Conservation (phyloP, 2,888 invertebrate genomes). For the Tetheella fluctuosa region DNA sequence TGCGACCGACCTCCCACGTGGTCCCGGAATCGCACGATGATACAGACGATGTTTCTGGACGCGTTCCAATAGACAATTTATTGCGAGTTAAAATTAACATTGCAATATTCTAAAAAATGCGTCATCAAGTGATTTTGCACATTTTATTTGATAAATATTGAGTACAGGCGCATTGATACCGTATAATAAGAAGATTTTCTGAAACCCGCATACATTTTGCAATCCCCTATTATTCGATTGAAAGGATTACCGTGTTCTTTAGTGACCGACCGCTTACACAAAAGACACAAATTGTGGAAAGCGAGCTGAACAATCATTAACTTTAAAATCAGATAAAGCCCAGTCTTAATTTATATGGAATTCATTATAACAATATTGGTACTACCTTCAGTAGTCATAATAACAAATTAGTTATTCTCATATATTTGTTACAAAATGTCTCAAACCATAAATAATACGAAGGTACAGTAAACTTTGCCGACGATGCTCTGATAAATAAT, state of each 20-base stretch:
- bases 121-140: conserved; percentile 54
- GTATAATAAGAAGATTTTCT: conserved; percentile 40
- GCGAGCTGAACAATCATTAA: conserved; percentile 36
- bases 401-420: too few relatives aligned
- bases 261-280: conserved; percentile 46
- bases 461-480: not conserved
- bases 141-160: conserved; percentile 31
- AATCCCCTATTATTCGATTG: conserved; percentile 69
- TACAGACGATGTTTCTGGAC: conserved; percentile 58
- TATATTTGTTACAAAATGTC: not conserved
- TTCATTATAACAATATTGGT: too few relatives aligned
- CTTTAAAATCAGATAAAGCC: conserved; percentile 8
- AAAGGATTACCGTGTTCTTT: conserved; percentile 72
- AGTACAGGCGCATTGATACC: conserved; percentile 21
- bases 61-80: conserved; percentile 70
- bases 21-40: conserved; percentile 47
- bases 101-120: conserved; percentile 56
- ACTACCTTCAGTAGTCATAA: too few relatives aligned
- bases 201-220: conserved; percentile 58
- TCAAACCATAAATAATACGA: not conserved
- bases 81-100: conserved; percentile 71
- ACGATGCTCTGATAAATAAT: too few relatives aligned
- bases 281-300: conserved; percentile 65
- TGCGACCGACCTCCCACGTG: conserved; percentile 58
- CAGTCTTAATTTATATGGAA: not conserved